Conservation (phyloP, 2,888 invertebrate species). For the Clistopyga incitator region DNA sequence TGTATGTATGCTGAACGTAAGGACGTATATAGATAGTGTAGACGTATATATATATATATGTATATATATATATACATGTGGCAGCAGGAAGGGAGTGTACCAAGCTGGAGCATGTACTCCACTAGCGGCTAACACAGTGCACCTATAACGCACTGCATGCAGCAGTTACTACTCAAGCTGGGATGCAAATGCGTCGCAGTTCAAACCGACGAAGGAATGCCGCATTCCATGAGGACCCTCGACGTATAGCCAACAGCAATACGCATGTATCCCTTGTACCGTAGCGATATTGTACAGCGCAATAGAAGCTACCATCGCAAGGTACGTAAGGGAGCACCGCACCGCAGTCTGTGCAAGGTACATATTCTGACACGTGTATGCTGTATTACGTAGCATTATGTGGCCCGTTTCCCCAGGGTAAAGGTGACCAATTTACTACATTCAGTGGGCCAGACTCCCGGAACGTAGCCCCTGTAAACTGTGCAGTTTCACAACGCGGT, state of each 20-base stretch:
- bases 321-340: constrained; percentile 13
- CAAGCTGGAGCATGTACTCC: constrained; percentile 27
- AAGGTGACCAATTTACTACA: constrained; percentile 27
- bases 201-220: constrained; percentile 61
- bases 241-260: constrained; percentile 35
- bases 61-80: not conserved
- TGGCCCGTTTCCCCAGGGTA: not conserved
- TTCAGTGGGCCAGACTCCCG: not conserved
- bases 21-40: constrained; percentile 5
- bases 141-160: constrained; percentile 55
- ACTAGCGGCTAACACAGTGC: constrained; percentile 29
- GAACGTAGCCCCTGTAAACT: not conserved
- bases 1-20: constrained; percentile 5
- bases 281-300: constrained; percentile 49
- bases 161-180: constrained; percentile 37
- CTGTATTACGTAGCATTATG: constrained; percentile 26
- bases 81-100: constrained; percentile 31
- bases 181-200: constrained; percentile 62
- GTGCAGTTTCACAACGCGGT: not conserved
- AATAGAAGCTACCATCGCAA: constrained; percentile 15
- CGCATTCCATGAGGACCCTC: constrained; percentile 30
- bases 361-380: constrained; percentile 27
- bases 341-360: constrained; percentile 49
- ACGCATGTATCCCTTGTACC: constrained; percentile 47
- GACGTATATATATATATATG: constrained; percentile 5